Evolutionary conservation across 2,888 invertebrate genomes (phyloP), one percentile per base, ranked within the genome.

Genomic region (Gari tellinella): DNA sequence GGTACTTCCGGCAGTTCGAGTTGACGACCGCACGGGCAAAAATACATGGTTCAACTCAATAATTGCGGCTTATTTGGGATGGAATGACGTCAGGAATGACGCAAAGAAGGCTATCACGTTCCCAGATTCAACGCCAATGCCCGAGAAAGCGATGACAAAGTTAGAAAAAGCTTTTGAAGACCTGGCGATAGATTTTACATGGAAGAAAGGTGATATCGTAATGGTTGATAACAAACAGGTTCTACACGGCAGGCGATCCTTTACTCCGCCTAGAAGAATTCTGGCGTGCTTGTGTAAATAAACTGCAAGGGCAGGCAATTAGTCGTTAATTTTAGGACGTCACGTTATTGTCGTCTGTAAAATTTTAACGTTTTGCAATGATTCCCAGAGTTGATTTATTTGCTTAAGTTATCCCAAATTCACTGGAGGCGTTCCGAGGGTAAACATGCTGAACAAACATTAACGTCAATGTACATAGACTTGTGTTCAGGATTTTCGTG

Each of bases 31-130:
- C 21, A 86, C 83, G 1, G 87, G 86, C 10, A 83, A 80, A 52
- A 78, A 80, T 62, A 83, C 82, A 8, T 86, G 86, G 86, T 87
- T 88, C 65, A 87, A 88, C 56, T 87, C 88, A 0, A 79, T 87
- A 25, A 86, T 86, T 53, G 85, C 88, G 7, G 87, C 82, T 1
- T 88, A 86, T 63, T 62, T 70, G 2, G 86, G 87, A 0, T 88
- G 88, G 88, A 74, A 77, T 38, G 87, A 88, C 65, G 57, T 63
- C 23, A 64, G 88, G 25, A 88, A 88, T 66, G 78, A 79, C 25
- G 77, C 83, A 1, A 78, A 84, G 52, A 83, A 80, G 49, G 86
- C 88, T n/a, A 78, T 87, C 12, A 80, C 80, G n/a, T 86, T 84
- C 45, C 78, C 78, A 2, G 86, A 88, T 63, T 86, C 84, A 7